Conservation (phyloP, 1,140 invertebrate genomes). For the Psilanteris sp. region DNA sequence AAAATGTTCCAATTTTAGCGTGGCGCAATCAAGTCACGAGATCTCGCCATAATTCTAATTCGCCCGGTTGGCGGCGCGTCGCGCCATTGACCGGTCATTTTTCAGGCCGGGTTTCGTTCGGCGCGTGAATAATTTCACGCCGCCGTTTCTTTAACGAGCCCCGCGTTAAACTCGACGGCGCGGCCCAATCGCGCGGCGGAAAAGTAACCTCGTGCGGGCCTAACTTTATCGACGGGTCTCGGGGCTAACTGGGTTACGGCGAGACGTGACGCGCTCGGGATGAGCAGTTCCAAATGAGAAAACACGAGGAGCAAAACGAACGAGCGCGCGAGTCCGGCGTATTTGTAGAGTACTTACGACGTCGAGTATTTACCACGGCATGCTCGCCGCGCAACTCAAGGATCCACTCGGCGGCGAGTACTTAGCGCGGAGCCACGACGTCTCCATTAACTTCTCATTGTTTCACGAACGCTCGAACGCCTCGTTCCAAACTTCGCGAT, state of each 20-base stretch:
- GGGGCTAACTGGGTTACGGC: constrained; percentile 57
- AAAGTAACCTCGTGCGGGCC: constrained; percentile 44
- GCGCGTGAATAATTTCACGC: constrained; percentile 44
- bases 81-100: constrained; percentile 9
- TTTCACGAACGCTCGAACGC: constrained; percentile 60
- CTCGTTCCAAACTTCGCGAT: constrained; percentile 58
- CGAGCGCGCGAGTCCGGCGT: constrained; percentile 41
- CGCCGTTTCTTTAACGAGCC: constrained; percentile 28
- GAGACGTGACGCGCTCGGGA: constrained; percentile 48
- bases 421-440: constrained; percentile 58
- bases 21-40: constrained; percentile 50
- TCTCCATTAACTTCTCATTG: constrained; percentile 66
- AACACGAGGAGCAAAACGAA: constrained; percentile 47
- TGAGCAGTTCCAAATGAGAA: constrained; percentile 44
- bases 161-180: neutral
- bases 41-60: constrained; percentile 56
- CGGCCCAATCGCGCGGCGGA: constrained; percentile 13
- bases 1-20: constrained; percentile 50
- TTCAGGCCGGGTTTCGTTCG: neutral
- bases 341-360: constrained; percentile 63
- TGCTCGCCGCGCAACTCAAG: constrained; percentile 52
- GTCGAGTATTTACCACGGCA: constrained; percentile 63
- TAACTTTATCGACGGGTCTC: constrained; percentile 58
- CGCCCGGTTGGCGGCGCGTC: constrained; percentile 12
- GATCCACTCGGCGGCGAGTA: constrained; percentile 60